Conservation (phyloP, 1,140 invertebrate genomes). For the Meloidogyne hapla region DNA sequence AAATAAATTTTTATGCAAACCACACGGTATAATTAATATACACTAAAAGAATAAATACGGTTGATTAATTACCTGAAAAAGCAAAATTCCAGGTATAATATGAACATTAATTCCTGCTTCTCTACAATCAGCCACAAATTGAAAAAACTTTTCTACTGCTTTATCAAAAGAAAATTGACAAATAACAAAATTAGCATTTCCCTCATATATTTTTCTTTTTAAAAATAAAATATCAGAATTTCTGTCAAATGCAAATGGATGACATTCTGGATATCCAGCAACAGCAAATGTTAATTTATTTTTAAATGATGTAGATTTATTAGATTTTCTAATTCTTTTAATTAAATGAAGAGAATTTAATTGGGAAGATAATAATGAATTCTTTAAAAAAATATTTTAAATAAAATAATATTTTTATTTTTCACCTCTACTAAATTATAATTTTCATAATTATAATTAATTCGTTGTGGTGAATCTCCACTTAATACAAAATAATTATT, state of each 20-base stretch:
- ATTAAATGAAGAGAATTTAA: not conserved
- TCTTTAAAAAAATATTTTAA: not conserved
- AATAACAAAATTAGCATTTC: conserved; percentile 7
- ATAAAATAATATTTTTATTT: not conserved
- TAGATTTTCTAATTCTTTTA: conserved; percentile 4
- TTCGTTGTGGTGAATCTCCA: not conserved
- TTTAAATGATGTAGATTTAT: not conserved
- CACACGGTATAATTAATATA: no score
- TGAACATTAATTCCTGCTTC: not conserved
- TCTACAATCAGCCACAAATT: conserved; percentile 4
- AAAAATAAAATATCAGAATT: conserved; percentile 5
- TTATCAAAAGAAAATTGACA: conserved; percentile 5
- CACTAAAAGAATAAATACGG: no score
- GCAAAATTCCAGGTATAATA: conserved; percentile 4
- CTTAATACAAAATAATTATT: conserved; percentile 2
- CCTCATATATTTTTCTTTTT: conserved; percentile 6
- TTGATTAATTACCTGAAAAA: conserved; percentile 15
- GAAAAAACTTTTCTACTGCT: not conserved
- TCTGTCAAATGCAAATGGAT: not conserved
- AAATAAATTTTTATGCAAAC: no score
- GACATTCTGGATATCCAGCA: conserved; percentile 14
- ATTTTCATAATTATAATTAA: not conserved
- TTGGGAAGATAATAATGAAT: not conserved
- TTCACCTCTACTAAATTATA: not conserved
- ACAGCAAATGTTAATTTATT: conserved; percentile 7